Percentiles rank a stretch among this genome's conserved stretches.
Conservation (phyloP, 2,888 invertebrate species). For the Hydraecia micacea region DNA sequence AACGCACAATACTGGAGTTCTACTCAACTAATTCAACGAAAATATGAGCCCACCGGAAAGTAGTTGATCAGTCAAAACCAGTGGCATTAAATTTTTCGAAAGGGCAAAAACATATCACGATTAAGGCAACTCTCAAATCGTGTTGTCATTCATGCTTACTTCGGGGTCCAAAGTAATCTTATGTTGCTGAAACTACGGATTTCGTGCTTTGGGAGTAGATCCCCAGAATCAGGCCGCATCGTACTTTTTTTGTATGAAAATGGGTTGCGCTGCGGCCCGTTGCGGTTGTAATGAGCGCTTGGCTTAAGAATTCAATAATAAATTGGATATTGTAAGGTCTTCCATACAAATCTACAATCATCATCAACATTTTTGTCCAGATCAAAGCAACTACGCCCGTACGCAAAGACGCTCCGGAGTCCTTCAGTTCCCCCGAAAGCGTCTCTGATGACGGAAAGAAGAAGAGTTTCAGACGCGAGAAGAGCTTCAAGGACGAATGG, state of each 20-base stretch:
- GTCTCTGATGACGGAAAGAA: constrained; percentile 78
- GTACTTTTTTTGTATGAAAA: background rate
- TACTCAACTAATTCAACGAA: too few species aligned
- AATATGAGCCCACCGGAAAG: too few species aligned
- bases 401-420: constrained; percentile 83
- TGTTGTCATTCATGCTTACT: too few species aligned
- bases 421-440: constrained; percentile 84
- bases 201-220: too few species aligned
- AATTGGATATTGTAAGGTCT: background rate
- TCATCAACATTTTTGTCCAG: constrained; percentile 57
- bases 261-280: background rate
- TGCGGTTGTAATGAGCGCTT: background rate
- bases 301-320: background rate
- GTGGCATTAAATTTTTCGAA: too few species aligned
- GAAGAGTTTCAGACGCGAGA: constrained; percentile 81
- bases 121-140: too few species aligned
- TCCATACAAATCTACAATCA: background rate
- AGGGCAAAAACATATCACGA: too few species aligned
- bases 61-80: too few species aligned
- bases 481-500: constrained; percentile 86
- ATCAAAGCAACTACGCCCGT: constrained; percentile 81
- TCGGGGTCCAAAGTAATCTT: too few species aligned
- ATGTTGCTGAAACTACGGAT: too few species aligned
- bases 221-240: background rate
- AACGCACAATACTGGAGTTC: too few species aligned